A percentile compares a stretch with the other conserved stretches of the same genome.
phyloP scores from a whole-genome alignment of 2,888 invertebrate species.

The Polyploca ridens region DNA sequence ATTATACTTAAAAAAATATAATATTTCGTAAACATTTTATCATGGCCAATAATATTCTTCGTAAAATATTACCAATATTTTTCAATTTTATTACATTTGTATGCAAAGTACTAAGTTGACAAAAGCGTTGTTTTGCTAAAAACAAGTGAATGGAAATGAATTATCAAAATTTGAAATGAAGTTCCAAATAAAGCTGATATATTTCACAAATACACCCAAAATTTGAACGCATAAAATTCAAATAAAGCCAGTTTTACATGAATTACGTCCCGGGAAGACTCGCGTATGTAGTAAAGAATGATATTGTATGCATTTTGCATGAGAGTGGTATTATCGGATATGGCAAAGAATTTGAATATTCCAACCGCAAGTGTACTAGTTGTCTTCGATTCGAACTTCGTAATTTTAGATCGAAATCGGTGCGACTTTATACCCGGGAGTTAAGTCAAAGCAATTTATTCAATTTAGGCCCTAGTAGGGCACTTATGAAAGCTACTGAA shows the following conservation, averaged over 20 bases:
- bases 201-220: constrained; percentile 51
- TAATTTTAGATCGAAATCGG: not conserved
- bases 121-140: constrained; percentile 1
- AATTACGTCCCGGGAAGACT: constrained; percentile 74
- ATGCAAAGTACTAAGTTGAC: not conserved
- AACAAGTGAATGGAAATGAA: constrained; percentile 10
- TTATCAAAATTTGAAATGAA: constrained; percentile 10
- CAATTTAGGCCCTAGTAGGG: too few relatives aligned
- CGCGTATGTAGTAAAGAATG: constrained; percentile 79
- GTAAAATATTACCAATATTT: too few relatives aligned
- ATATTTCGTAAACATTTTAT: too few relatives aligned
- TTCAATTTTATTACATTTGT: not conserved
- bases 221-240: constrained; percentile 76
- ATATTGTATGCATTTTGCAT: constrained; percentile 84
- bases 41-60: too few relatives aligned
- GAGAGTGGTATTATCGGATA: constrained; percentile 79
- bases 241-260: constrained; percentile 79
- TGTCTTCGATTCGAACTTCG: constrained; percentile 24
- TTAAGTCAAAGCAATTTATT: too few relatives aligned
- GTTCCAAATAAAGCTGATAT: constrained; percentile 22
- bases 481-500: too few relatives aligned
- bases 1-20: too few relatives aligned
- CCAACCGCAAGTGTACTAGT: constrained; percentile 49
- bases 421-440: not conserved
- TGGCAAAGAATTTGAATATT: constrained; percentile 80